These are phyloP conservation scores for Oreochromis spilurus DNA, from an alignment of 2,113 vertebrate species.

Conservation along the genomic window DNA sequence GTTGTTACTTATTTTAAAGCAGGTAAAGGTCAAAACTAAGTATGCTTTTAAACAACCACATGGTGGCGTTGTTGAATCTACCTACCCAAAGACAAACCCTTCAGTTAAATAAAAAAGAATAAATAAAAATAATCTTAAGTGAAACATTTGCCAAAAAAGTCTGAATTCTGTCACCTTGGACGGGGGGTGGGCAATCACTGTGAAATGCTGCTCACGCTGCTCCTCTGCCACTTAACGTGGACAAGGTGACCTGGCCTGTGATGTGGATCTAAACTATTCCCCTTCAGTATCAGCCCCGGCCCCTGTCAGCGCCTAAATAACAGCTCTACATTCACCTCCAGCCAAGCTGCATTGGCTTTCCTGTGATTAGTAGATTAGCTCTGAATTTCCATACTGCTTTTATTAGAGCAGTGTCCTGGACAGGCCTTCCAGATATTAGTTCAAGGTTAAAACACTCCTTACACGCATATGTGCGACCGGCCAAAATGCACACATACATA, in stretches of 20 bases:
- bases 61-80: background rate
- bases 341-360: constrained; percentile 60
- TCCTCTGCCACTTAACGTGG: background rate
- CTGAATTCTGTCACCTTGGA: background rate
- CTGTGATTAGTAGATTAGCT: constrained; percentile 61
- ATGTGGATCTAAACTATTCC: constrained; percentile 31
- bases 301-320: constrained; percentile 35
- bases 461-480: background rate
- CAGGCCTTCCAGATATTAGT: constrained; percentile 36
- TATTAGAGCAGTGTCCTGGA: constrained; percentile 41
- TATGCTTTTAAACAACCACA: background rate
- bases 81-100: background rate
- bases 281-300: background rate
- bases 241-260: constrained; percentile 52
- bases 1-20: background rate
- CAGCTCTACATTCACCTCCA: constrained; percentile 40
- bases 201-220: background rate
- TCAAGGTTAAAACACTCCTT: constrained; percentile 60
- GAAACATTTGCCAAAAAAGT: background rate
- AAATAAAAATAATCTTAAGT: background rate
- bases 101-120: background rate
- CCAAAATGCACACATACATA: background rate
- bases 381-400: constrained; percentile 63
- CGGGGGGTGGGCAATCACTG: background rate
- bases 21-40: background rate